phyloP scores from a whole-genome alignment of 1,140 invertebrate species.

The Caenorhabditis remanei region DNA sequence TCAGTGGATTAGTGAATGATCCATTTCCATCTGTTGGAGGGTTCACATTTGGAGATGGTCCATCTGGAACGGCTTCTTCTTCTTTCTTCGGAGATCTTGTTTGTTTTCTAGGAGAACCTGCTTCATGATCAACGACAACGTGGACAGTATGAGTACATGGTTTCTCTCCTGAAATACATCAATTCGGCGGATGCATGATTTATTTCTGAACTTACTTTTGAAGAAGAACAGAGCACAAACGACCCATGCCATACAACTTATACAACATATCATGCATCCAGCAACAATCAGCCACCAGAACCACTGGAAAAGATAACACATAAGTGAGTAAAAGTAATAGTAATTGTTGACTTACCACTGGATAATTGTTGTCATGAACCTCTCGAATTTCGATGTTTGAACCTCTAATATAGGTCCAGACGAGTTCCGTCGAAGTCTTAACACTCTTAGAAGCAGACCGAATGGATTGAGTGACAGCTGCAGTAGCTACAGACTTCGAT shows the following conservation, averaged over 20 bases:
- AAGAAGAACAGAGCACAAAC: not conserved
- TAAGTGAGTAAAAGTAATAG: not conserved
- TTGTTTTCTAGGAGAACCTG: not conserved
- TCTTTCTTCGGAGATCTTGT: not conserved
- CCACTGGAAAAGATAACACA: not conserved
- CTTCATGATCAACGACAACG: not conserved
- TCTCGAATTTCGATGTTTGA: too few species aligned
- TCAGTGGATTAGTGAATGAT: not conserved
- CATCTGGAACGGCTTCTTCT: not conserved
- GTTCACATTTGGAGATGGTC: not conserved
- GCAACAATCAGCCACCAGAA: not conserved
- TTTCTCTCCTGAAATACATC: not conserved
- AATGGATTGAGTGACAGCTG: too few species aligned
- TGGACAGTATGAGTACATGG: not conserved
- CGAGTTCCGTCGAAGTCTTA: too few species aligned
- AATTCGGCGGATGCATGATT: too few species aligned
- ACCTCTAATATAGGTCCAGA: too few species aligned
- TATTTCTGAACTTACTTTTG: not conserved
- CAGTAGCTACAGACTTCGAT: too few species aligned
- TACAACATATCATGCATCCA: not conserved
- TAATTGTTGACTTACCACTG: not conserved
- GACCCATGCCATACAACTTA: not conserved
- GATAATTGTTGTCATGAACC: not conserved
- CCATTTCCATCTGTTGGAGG: not conserved
- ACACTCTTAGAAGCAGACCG: too few species aligned